These are phyloP conservation scores for Rhinoderma darwinii DNA, from an alignment of 2,113 vertebrate genomes.

Conservation along the genomic window DNA sequence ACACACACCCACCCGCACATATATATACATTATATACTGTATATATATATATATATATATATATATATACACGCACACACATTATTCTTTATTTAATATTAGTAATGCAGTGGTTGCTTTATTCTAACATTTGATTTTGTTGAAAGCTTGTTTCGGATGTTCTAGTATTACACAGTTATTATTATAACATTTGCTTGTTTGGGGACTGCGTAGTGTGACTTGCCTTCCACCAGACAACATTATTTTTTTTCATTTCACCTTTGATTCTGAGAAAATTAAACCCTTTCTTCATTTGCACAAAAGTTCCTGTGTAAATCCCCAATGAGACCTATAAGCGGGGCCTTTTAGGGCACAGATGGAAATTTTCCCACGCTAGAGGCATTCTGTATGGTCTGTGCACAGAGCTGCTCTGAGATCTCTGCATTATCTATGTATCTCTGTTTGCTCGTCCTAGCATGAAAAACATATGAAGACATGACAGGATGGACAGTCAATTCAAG, in stretches of 20 bases:
- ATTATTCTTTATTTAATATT: no score
- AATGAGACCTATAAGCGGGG: constrained; percentile 49
- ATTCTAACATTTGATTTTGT: not conserved
- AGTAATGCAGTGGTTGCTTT: not conserved
- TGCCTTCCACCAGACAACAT: constrained; percentile 45
- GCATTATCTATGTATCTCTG: constrained; percentile 26
- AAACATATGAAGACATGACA: constrained; percentile 29
- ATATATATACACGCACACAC: not conserved
- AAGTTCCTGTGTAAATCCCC: constrained; percentile 57
- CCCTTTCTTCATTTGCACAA: constrained; percentile 56
- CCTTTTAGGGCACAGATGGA: constrained; percentile 52
- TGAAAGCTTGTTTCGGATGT: not conserved
- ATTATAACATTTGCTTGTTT: constrained; percentile 9
- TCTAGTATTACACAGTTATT: not conserved
- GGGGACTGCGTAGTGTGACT: constrained; percentile 1
- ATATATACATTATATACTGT: no score
- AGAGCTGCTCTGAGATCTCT: constrained; percentile 40
- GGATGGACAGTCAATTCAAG: not conserved
- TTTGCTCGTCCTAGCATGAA: constrained; percentile 17
- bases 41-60: no score
- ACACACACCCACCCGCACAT: no score
- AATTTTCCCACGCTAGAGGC: constrained; percentile 49
- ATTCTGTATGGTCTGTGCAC: constrained; percentile 34
- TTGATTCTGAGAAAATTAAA: constrained; percentile 57
- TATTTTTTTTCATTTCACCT: constrained; percentile 57